These are phyloP conservation scores for Graptemys geographica DNA, from an alignment of 2,797 vertebrate genomes.

Conservation along the genomic window DNA sequence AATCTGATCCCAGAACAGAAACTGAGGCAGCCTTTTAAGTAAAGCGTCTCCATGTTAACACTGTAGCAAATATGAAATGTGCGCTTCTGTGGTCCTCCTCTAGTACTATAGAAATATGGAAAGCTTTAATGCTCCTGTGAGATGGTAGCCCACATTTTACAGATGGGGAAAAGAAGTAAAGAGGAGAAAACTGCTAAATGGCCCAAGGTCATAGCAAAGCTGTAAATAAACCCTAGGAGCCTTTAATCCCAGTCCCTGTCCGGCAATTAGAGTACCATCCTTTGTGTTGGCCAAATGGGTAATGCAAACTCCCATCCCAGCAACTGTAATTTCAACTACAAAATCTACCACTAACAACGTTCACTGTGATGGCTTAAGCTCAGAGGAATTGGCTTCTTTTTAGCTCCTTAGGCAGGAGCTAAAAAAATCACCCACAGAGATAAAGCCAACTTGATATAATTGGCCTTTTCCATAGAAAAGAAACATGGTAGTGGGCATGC, in stretches of 20 bases:
- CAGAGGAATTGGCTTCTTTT: neutral
- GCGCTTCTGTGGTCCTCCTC: neutral
- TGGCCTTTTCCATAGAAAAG: neutral
- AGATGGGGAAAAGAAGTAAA: neutral
- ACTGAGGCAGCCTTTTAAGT: neutral
- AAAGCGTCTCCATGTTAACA: neutral
- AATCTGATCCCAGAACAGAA: neutral
- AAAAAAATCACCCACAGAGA: neutral
- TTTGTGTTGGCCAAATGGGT: neutral
- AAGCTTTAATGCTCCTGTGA: neutral
- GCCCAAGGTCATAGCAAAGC: neutral
- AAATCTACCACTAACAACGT: neutral
- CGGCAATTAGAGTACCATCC: neutral
- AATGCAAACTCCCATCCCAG: neutral
- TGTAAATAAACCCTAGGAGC: neutral
- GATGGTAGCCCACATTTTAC: neutral
- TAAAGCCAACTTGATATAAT: neutral
- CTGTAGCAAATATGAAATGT: neutral
- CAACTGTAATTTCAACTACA: neutral
- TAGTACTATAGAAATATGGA: neutral
- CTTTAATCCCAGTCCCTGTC: neutral
- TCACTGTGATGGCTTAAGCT: neutral
- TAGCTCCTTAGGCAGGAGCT: neutral
- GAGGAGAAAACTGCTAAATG: neutral
- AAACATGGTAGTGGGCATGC: neutral